Evolutionary conservation across 2,113 vertebrate genomes (phyloP).

Genomic region (Neogobius melanostomus): DNA sequence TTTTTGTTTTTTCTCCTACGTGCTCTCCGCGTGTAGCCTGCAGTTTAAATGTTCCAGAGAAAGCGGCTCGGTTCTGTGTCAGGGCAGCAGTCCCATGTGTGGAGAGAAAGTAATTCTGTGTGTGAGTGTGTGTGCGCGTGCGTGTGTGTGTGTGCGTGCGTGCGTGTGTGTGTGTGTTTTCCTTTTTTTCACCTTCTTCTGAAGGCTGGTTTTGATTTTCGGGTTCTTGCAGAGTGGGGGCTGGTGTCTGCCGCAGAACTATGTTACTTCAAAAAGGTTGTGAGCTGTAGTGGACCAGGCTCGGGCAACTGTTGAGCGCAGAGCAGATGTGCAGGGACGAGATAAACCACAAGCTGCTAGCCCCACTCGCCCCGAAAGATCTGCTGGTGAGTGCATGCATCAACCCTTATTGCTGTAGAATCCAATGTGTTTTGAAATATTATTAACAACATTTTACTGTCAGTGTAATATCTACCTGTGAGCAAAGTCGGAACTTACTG

Average conservation of each 20-base stretch:
- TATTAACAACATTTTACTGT: slow-evolving; percentile 18
- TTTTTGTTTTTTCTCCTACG: not conserved
- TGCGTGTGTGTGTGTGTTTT: not conserved
- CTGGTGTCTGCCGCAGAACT: slow-evolving; percentile 13
- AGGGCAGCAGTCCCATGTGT: not conserved
- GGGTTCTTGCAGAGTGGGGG: not conserved
- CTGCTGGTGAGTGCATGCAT: slow-evolving; percentile 24
- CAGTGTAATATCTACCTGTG: slow-evolving; percentile 7
- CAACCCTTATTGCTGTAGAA: not conserved
- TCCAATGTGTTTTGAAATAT: slow-evolving; percentile 22
- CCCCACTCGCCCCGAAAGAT: not conserved
- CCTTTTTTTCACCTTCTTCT: not conserved
- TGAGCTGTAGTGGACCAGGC: slow-evolving; percentile 5
- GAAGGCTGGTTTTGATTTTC: slow-evolving; percentile 22
- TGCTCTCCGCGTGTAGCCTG: not conserved
- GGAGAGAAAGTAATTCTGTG: not conserved
- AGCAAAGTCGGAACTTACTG: slow-evolving; percentile 24
- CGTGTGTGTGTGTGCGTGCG: not conserved
- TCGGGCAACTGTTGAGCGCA: slow-evolving; percentile 47
- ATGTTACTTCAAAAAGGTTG: slow-evolving; percentile 6
- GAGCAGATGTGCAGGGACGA: slow-evolving; percentile 18
- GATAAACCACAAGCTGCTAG: not conserved
- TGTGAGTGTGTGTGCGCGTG: not conserved
- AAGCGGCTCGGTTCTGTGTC: too few species aligned
- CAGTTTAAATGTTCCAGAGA: not conserved